Conservation (phyloP, 2,888 invertebrate species). For the Eupithecia pulchellata region DNA sequence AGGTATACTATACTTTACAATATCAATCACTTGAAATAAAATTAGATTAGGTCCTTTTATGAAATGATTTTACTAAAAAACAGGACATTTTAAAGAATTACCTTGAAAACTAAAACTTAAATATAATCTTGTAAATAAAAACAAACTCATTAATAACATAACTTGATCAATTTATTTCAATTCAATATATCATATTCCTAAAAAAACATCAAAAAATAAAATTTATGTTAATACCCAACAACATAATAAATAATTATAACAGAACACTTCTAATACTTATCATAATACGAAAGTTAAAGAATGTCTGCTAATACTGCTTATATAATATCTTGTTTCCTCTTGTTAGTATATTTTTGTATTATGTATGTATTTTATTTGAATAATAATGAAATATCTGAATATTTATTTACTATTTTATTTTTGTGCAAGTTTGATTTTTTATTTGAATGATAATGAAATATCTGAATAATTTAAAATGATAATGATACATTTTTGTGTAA, state of each 20-base stretch:
- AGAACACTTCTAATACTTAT: conserved; percentile 24
- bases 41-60: too few relatives aligned
- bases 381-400: background rate
- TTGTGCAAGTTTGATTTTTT: too few relatives aligned
- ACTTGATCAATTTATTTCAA: conserved; percentile 5
- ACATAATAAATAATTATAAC: conserved; percentile 37
- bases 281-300: conserved; percentile 39
- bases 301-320: conserved; percentile 59
- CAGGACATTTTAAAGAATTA: too few relatives aligned
- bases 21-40: too few relatives aligned
- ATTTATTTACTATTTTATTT: too few relatives aligned
- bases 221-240: conserved; percentile 28
- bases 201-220: conserved; percentile 24
- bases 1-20: too few relatives aligned
- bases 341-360: background rate
- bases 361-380: background rate
- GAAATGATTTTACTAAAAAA: too few relatives aligned
- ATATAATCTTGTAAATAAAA: background rate
- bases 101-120: too few relatives aligned
- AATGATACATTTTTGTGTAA: background rate
- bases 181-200: background rate
- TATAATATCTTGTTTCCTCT: background rate
- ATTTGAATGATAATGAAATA: background rate
- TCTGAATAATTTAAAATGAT: too few relatives aligned
- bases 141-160: background rate